Evolutionary conservation across 2,797 vertebrate species (phyloP).

Genomic region (Chelmon rostratus): DNA sequence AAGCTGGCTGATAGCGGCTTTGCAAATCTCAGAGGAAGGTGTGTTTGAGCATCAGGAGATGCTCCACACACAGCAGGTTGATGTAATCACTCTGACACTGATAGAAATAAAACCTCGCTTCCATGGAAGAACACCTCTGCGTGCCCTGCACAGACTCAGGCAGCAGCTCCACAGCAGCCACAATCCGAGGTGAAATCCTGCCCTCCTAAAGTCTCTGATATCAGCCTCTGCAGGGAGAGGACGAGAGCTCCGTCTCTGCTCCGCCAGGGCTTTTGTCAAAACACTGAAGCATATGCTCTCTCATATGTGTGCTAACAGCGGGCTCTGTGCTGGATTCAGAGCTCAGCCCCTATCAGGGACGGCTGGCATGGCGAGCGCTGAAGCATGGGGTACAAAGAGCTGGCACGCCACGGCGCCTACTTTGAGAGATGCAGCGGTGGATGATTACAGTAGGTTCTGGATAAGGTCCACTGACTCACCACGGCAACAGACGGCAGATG

Average conservation of each 20-base stretch:
- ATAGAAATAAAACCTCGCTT: not conserved
- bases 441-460: conserved; percentile 17
- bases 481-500: conserved; percentile 53
- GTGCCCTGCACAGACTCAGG: not conserved
- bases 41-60: conserved; percentile 10
- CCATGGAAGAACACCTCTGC: conserved; percentile 16
- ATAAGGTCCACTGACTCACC: conserved; percentile 42
- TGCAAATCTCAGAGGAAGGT: conserved; percentile 6
- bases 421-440: conserved; percentile 18
- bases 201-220: conserved; percentile 11
- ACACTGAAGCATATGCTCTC: conserved; percentile 38
- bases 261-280: conserved; percentile 34
- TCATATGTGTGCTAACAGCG: conserved; percentile 15
- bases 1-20: not conserved
- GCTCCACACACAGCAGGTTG: conserved; percentile 20
- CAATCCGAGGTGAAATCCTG: conserved; percentile 17
- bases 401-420: conserved; percentile 2
- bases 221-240: conserved; percentile 13
- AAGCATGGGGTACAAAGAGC: conserved; percentile 6
- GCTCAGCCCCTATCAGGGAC: conserved; percentile 15
- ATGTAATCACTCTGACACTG: conserved; percentile 5
- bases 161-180: conserved; percentile 23
- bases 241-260: conserved; percentile 1
- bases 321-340: conserved; percentile 5
- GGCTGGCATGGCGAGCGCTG: conserved; percentile 7